Base-by-base conservation (phyloP, 2,113 vertebrate species). In the Pycnonotus jocosus region DNA sequence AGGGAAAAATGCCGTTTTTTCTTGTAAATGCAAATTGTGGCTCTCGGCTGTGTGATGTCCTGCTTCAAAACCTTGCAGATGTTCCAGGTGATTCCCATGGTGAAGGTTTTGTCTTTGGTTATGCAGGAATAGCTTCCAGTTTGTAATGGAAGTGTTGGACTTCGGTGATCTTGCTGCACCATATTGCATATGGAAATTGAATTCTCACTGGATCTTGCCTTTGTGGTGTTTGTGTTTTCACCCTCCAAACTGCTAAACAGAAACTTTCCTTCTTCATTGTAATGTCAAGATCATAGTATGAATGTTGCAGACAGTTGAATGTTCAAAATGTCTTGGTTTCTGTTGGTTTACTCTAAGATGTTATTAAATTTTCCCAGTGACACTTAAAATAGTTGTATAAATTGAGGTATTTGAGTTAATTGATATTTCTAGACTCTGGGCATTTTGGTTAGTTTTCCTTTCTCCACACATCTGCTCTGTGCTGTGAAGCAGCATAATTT, bases 271-370 rank as follows among this genome's bases (percentile, higher is more conserved):
- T 79, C 23, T 84, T 95, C 77, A 42, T 73, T 5, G 1, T 95
- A 69, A 74, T 33, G 60, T 25, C 69, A 66, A 66, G 25, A 91
- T 92, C 77, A 86, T 23, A 58, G 90, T 82, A 70, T 86, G 53
- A 93, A 86, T 83, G 64, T 57, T 62, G 68, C 91, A 92, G 69
- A 47, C 73, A 64, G 56, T 62, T 90, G 61, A 82, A 93, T 78
- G 56, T 71, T 97, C 37, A 68, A 30, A 96, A 93, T 40, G 30
- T 54, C 70, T 87, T 70, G 5, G 30, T 81, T 97, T 97, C 71
- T 88, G 42, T 95, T 85, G 40, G 74, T 88, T 86, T 94, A 71
- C 12, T 87, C 18, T 45, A 83, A 64, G 72, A 44, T 42, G 44
- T 66, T 51, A 92, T 6, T 69, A 84, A 48, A 73, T 88, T 94